Percentiles rank a stretch among this genome's conserved stretches.
phyloP scores from a whole-genome alignment of 2,797 vertebrate genomes.

The Galagoides demidoff region DNA sequence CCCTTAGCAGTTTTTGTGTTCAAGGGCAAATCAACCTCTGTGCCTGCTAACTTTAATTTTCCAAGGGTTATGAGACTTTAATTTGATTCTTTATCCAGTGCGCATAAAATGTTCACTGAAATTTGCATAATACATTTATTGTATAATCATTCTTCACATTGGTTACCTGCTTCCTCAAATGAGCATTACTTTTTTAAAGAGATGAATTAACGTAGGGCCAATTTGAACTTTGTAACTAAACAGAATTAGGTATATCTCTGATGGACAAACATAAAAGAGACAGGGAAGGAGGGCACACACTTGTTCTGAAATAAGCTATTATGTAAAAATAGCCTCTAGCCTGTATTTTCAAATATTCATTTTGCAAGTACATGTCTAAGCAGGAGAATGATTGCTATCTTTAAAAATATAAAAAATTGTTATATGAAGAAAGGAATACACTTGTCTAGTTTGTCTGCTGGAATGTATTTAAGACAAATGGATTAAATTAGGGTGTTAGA shows the following conservation, averaged over 20 bases:
- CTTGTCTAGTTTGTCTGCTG: background rate
- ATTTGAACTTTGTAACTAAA: conserved; percentile 75
- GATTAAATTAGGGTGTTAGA: background rate
- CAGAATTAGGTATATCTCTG: conserved; percentile 64
- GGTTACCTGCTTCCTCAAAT: conserved; percentile 80
- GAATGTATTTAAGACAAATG: background rate
- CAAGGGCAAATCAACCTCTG: conserved; percentile 84
- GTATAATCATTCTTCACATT: conserved; percentile 81
- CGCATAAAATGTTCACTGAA: conserved; percentile 82
- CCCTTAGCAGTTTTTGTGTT: conserved; percentile 82
- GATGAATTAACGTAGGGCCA: conserved; percentile 56
- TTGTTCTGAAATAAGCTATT: conserved; percentile 60
- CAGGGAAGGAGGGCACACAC: background rate
- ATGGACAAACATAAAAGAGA: conserved; percentile 40
- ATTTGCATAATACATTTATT: conserved; percentile 86
- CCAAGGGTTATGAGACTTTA: conserved; percentile 85
- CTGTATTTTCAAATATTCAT: conserved; percentile 50
- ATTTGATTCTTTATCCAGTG: conserved; percentile 87
- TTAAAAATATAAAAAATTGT: conserved; percentile 14
- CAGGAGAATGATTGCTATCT: background rate
- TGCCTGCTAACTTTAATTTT: conserved; percentile 86
- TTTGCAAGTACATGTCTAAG: conserved; percentile 40
- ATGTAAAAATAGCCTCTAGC: conserved; percentile 30
- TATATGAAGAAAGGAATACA: background rate
- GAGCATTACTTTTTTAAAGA: conserved; percentile 72